phyloP scores from a whole-genome alignment of 2,113 vertebrate genomes.

The Eulemur macaco region DNA sequence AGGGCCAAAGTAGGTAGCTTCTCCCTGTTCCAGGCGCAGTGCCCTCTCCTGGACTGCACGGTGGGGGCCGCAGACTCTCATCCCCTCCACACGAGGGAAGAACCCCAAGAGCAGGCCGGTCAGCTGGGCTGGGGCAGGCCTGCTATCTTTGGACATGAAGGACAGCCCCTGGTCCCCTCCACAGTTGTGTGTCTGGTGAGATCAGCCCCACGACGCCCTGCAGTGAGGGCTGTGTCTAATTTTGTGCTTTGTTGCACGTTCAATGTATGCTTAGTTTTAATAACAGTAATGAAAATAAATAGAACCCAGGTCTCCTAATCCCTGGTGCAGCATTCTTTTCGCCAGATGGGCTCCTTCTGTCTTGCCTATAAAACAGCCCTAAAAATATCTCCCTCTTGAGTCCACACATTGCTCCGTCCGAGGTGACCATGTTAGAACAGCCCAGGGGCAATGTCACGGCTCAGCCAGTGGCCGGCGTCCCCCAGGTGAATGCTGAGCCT shows the following conservation, averaged over 20 bases:
- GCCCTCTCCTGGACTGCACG: fast-evolving
- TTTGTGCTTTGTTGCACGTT: not conserved
- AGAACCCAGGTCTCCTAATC: not conserved
- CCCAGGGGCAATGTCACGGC: not conserved
- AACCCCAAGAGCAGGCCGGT: fast-evolving
- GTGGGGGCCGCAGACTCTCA: not conserved
- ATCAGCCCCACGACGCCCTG: not conserved
- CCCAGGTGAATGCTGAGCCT: not conserved
- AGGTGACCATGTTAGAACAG: not conserved
- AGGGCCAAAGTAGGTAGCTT: not conserved
- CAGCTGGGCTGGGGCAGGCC: not conserved
- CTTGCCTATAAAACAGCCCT: not conserved
- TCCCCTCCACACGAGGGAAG: not conserved
- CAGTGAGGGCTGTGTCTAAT: not conserved
- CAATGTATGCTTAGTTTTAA: not conserved
- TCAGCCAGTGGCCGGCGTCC: not conserved
- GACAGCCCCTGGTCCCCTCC: not conserved
- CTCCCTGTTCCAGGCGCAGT: not conserved
- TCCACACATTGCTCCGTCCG: not conserved
- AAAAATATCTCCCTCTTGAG: not conserved
- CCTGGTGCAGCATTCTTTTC: not conserved
- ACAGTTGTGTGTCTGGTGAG: fast-evolving
- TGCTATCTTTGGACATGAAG: not conserved
- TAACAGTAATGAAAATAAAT: not conserved
- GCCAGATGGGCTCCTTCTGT: not conserved